Conservation (phyloP, 2,113 vertebrate species). For the Nothocercus nigrocapillus region DNA sequence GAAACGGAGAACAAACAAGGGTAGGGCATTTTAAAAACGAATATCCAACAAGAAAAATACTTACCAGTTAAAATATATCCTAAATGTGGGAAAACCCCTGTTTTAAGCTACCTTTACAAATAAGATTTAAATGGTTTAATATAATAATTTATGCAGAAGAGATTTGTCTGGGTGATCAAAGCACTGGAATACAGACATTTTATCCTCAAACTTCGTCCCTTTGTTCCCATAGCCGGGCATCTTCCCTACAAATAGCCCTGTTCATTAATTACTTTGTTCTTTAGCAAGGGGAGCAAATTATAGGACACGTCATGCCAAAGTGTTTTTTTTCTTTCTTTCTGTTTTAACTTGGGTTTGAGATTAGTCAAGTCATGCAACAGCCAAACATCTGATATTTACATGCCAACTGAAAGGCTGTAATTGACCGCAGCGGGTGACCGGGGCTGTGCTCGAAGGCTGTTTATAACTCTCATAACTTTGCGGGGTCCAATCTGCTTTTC, state of each 20-base stretch:
- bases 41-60: not conserved
- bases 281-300: not conserved
- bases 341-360: not conserved
- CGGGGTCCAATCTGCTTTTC: not conserved
- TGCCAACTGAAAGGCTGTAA: constrained; percentile 12
- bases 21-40: not conserved
- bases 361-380: not conserved
- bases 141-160: not conserved
- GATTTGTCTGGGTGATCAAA: not conserved
- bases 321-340: not conserved
- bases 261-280: constrained; percentile 42
- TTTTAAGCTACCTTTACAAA: not conserved
- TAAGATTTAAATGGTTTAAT: not conserved
- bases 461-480: not conserved
- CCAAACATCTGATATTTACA: constrained; percentile 12
- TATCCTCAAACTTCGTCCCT: not conserved
- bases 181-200: not conserved
- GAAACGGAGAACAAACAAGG: not conserved
- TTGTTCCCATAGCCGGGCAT: not conserved
- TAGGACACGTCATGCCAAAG: not conserved
- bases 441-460: not conserved
- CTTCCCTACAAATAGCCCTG: not conserved
- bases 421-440: not conserved
- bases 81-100: not conserved
- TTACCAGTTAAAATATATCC: not conserved